Evolutionary conservation across 92 coral and sea anemone species (phyloP).

Genomic region (Zoanthus sociatus): DNA sequence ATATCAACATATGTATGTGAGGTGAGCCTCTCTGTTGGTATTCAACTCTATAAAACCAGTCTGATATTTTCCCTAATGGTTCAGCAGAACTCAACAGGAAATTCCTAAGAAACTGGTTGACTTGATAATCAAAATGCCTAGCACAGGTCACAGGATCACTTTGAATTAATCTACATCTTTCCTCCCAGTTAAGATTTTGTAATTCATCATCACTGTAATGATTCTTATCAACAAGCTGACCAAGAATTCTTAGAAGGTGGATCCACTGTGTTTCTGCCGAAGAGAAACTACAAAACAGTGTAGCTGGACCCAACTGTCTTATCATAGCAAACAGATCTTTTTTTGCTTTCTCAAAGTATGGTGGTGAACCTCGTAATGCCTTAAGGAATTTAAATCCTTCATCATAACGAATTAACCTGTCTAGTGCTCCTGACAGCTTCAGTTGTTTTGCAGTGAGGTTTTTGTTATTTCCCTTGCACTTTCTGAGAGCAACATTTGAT

Average conservation of each 20-base stretch:
- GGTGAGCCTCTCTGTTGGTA: too few relatives aligned
- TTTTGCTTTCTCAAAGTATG: too few relatives aligned
- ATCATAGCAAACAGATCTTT: too few relatives aligned
- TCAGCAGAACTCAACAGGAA: constrained; percentile 49
- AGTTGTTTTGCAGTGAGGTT: constrained; percentile 50
- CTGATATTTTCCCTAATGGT: constrained; percentile 67
- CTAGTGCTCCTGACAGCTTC: neutral
- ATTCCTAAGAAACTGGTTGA: constrained; percentile 51
- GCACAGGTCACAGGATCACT: constrained; percentile 58
- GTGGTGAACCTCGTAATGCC: constrained; percentile 2
- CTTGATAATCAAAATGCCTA: constrained; percentile 60
- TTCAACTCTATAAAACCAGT: too few relatives aligned
- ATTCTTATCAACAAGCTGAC: constrained; percentile 75
- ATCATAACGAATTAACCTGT: constrained; percentile 50
- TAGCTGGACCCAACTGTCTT: too few relatives aligned
- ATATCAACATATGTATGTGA: too few relatives aligned
- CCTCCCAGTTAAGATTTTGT: constrained; percentile 76
- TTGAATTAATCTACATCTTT: constrained; percentile 55
- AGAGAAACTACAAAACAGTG: too few relatives aligned
- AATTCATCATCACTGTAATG: constrained; percentile 62
- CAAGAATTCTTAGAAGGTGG: constrained; percentile 73
- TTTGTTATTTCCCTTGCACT: constrained; percentile 50
- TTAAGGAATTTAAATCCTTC: constrained; percentile 3
- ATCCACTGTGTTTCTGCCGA: constrained; percentile 58
- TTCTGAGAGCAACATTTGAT: constrained; percentile 53